Evolutionary conservation across 1,140 invertebrate genomes (phyloP).

Genomic region (Thereuonema tuberculata): DNA sequence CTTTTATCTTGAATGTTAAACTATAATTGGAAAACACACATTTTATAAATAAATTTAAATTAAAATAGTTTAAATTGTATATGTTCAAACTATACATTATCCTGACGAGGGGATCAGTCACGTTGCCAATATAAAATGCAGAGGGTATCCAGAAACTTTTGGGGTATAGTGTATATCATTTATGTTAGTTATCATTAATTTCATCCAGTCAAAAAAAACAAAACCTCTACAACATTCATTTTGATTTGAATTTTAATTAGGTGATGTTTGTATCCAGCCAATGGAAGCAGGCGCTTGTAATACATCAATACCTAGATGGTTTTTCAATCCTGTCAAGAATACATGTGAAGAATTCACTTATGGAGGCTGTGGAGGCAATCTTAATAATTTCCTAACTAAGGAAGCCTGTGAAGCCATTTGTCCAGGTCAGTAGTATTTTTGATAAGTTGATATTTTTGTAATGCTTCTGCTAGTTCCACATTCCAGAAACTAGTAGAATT

Average conservation of each 20-base stretch:
- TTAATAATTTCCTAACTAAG: constrained; percentile 76
- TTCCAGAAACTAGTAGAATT: no score
- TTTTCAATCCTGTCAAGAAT: constrained; percentile 62
- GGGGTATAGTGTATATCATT: background rate
- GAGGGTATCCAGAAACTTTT: no score
- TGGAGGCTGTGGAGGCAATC: constrained; percentile 59
- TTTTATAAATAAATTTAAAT: no score
- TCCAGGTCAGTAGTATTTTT: constrained; percentile 42
- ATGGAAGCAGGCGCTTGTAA: constrained; percentile 43
- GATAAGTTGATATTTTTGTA: no score
- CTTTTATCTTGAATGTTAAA: no score
- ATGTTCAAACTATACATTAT: no score
- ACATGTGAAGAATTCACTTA: constrained; percentile 54
- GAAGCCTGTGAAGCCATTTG: constrained; percentile 68
- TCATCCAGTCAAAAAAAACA: background rate
- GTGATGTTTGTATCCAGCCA: constrained; percentile 67
- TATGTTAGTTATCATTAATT: background rate
- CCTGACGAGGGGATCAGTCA: no score
- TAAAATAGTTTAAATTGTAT: no score
- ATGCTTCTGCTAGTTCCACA: no score
- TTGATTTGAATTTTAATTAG: no score
- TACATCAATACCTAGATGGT: constrained; percentile 40
- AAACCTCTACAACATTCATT: constrained; percentile 11
- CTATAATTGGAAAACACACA: constrained; percentile 6
- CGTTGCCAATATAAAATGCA: no score